These are phyloP conservation scores for Notamacropus eugenii DNA, from an alignment of 2,797 vertebrate genomes.

Conservation along the genomic window DNA sequence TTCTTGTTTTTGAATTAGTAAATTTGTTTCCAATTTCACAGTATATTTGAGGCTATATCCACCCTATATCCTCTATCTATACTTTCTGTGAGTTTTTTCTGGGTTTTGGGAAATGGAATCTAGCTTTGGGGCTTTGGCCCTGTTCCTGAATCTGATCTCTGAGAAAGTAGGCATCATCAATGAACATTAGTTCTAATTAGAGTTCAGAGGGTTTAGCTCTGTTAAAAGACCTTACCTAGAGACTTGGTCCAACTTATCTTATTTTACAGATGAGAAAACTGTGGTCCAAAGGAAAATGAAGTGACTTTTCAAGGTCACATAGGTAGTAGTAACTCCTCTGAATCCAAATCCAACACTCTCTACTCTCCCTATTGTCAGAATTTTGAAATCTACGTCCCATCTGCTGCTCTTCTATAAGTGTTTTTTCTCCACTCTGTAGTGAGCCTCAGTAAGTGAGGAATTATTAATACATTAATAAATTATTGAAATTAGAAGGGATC, in stretches of 20 bases:
- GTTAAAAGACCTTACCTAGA: not conserved
- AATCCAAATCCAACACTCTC: not conserved
- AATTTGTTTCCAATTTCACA: not conserved
- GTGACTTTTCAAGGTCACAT: not conserved
- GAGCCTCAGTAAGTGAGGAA: not conserved
- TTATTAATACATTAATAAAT: not conserved
- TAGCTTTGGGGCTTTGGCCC: too few relatives aligned
- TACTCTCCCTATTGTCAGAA: not conserved
- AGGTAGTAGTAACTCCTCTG: not conserved
- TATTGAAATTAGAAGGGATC: not conserved
- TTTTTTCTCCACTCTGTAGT: not conserved
- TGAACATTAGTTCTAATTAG: not conserved
- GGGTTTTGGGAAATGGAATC: not conserved
- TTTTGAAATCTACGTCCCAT: not conserved
- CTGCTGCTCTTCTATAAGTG: not conserved
- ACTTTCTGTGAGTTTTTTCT: not conserved
- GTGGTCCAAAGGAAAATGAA: not conserved
- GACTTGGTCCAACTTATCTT: too few relatives aligned
- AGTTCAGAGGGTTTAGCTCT: not conserved
- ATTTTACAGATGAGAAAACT: not conserved
- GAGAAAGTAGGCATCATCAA: not conserved
- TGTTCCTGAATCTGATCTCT: not conserved
- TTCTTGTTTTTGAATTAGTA: not conserved
- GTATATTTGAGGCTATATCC: not conserved
- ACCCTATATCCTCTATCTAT: not conserved